These are phyloP conservation scores for Odocoileus virginianus DNA, from an alignment of 2,113 vertebrate species.

Conservation along the genomic window DNA sequence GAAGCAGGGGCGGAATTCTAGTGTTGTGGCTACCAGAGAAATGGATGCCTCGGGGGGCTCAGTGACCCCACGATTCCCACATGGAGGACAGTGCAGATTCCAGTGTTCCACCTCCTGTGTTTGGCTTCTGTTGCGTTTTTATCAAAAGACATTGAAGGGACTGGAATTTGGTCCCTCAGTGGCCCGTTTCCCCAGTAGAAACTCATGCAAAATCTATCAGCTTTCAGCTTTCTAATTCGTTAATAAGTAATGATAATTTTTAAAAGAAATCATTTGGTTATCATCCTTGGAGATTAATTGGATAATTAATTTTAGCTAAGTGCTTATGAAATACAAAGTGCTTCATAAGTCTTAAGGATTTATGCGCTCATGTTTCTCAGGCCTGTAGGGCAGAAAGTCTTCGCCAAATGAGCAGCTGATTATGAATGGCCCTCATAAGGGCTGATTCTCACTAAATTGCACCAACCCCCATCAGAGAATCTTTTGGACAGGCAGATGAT, in stretches of 20 bases:
- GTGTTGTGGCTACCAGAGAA: background rate
- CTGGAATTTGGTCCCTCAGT: background rate
- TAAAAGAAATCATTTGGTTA: slow-evolving; percentile 8
- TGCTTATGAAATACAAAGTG: slow-evolving; percentile 25
- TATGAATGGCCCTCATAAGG: background rate
- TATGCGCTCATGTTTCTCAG: background rate
- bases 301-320: slow-evolving; percentile 36
- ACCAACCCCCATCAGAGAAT: background rate
- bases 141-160: background rate
- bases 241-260: slow-evolving; percentile 52
- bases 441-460: background rate
- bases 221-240: slow-evolving; percentile 15
- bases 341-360: background rate
- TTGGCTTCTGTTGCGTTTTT: background rate
- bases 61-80: background rate
- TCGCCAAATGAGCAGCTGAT: background rate
- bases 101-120: background rate
- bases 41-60: background rate
- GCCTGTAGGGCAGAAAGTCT: background rate
- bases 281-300: slow-evolving; percentile 46
- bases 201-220: background rate
- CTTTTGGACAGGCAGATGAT: background rate
- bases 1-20: background rate
- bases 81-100: background rate
- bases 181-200: background rate